Percentiles rank a stretch among this genome's conserved stretches.
Evolutionary conservation across 2,113 vertebrate genomes (phyloP).

Genomic region (Bubalus kerabau): DNA sequence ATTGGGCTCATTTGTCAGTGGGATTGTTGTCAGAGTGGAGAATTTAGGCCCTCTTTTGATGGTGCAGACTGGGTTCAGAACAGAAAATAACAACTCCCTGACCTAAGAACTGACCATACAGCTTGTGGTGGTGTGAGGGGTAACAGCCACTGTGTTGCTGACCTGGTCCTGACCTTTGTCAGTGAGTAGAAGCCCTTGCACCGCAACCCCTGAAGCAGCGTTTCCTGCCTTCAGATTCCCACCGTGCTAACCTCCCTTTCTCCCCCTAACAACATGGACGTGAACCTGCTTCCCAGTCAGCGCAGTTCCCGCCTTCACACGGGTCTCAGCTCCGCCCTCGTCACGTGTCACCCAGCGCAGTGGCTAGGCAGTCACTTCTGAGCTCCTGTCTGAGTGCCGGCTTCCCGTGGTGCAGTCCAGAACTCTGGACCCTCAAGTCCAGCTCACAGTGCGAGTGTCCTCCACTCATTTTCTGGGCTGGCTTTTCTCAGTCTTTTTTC

Average conservation of each 20-base stretch:
- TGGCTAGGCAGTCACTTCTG: background rate
- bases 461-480: background rate
- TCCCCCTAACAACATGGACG: background rate
- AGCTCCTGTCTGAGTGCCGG: background rate
- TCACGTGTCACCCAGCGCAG: background rate
- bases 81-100: background rate
- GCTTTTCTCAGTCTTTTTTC: background rate
- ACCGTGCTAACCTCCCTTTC: background rate
- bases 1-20: background rate
- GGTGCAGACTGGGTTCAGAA: background rate
- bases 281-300: accelerated
- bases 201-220: background rate
- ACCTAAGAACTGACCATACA: background rate
- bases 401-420: no score
- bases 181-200: background rate
- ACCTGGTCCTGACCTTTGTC: background rate
- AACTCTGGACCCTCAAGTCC: background rate
- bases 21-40: background rate
- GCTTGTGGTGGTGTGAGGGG: background rate
- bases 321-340: background rate
- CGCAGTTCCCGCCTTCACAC: background rate
- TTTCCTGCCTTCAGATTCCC: background rate
- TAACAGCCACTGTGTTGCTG: accelerated
- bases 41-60: background rate
- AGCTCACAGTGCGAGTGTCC: background rate